Percentiles rank a stretch among this genome's conserved stretches.
Conservation (phyloP, 2,888 invertebrate species). For the Sympetrum striolatum region DNA sequence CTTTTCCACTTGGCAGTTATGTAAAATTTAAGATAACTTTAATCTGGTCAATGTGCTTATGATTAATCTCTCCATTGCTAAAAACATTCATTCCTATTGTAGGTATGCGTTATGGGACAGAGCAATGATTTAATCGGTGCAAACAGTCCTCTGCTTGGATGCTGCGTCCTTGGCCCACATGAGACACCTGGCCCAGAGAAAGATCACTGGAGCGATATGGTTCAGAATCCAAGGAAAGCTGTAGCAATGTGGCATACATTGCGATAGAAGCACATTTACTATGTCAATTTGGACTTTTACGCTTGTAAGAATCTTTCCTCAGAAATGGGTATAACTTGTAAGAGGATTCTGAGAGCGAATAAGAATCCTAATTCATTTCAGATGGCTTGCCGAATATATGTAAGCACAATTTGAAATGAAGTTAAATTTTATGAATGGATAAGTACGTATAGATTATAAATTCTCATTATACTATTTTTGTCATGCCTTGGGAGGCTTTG, state of each 20-base stretch:
- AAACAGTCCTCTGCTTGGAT: constrained; percentile 70
- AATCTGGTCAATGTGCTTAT: no score
- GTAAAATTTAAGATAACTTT: no score
- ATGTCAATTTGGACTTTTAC: not conserved
- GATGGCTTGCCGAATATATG: not conserved
- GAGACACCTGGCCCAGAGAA: constrained; percentile 71
- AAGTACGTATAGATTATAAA: not conserved
- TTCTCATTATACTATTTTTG: no score
- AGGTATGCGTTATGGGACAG: constrained; percentile 68
- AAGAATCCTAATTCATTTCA: not conserved
- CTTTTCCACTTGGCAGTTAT: no score
- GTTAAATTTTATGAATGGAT: not conserved
- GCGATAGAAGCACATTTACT: constrained; percentile 61
- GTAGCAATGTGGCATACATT: constrained; percentile 91
- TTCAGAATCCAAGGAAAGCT: constrained; percentile 83
- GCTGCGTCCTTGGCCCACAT: constrained; percentile 76
- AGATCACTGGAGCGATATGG: constrained; percentile 90
- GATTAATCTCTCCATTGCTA: not conserved
- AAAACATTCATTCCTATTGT: constrained; percentile 45
- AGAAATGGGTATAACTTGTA: not conserved
- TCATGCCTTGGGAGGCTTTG: no score
- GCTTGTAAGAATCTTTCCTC: not conserved
- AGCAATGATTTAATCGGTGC: constrained; percentile 67
- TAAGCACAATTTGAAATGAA: not conserved
- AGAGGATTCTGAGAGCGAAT: not conserved